A percentile compares a stretch with the other conserved stretches of the same genome.
These are phyloP conservation scores for Monochamus alternatus DNA, from an alignment of 2,888 invertebrate species.

Conservation along the genomic window DNA sequence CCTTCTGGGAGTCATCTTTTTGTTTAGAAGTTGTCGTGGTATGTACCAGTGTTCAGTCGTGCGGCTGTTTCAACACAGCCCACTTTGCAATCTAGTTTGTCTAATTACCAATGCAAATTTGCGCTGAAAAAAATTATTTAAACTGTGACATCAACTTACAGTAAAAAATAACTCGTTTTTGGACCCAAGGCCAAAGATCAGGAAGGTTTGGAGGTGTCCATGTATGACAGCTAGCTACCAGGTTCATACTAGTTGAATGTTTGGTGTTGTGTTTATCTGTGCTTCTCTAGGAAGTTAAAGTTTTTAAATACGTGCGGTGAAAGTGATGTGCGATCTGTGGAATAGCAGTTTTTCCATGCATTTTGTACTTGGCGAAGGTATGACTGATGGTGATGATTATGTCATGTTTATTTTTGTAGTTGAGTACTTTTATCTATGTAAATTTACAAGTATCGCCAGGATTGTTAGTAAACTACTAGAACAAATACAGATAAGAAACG, in stretches of 20 bases:
- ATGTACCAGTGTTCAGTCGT: not conserved
- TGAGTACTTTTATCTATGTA: conserved; percentile 1
- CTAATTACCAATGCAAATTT: conserved; percentile 2
- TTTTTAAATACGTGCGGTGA: conserved; percentile 19
- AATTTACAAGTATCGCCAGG: not conserved
- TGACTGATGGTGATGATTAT: not conserved
- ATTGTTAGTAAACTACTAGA: no score
- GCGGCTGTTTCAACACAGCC: not conserved
- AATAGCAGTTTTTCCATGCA: conserved; percentile 29
- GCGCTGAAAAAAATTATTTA: conserved; percentile 12
- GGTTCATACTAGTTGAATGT: not conserved
- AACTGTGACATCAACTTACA: conserved; percentile 23
- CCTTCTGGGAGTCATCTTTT: not conserved
- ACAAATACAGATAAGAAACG: no score
- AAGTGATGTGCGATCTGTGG: conserved; percentile 35
- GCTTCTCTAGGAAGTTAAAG: not conserved
- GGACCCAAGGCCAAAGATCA: conserved; percentile 24
- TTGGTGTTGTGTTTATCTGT: conserved; percentile 1
- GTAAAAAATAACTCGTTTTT: conserved; percentile 32
- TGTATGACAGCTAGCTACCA: conserved; percentile 13
- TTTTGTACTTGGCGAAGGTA: conserved; percentile 28
- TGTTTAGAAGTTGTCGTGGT: not conserved
- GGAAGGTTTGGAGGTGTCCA: conserved; percentile 9
- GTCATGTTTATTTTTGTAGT: not conserved
- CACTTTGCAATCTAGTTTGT: not conserved